Base-by-base conservation (phyloP, 2,888 invertebrate genomes). In the Entomobrya multifasciata region DNA sequence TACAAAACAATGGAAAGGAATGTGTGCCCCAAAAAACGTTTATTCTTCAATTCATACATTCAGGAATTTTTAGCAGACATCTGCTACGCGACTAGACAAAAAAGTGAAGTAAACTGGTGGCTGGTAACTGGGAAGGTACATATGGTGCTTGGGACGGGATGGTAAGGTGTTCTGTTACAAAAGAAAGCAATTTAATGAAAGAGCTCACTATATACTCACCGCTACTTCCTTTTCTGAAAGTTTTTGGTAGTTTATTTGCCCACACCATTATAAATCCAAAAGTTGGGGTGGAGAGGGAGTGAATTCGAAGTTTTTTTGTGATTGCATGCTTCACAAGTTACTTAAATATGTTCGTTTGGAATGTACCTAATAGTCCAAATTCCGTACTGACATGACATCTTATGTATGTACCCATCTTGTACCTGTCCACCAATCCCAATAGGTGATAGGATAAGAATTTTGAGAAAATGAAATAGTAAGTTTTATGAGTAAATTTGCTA, bases 401-500 rank as follows among this genome's bases (percentile, higher is more conserved):
- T 52, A 52, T 10, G 52, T 17, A 52, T 1, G 52, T 15, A 52
- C 52, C n/a, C 15, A 49, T n/a, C n/a, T n/a, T n/a, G n/a, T n/a
- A n/a, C n/a, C n/a, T n/a, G n/a, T n/a, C n/a, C n/a, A n/a, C n/a
- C n/a, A n/a, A n/a, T n/a, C n/a, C n/a, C n/a, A n/a, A n/a, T n/a
- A n/a, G n/a, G n/a, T n/a, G n/a, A n/a, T n/a, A n/a, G n/a, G n/a
- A n/a, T 65, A 17, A 36, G 2, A 36, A 6, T 52, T 49, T 20
- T 13, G 72, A 72, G 17, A 55, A 52, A 11, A 36, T 22, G 52
- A 49, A 72, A 27, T n/a, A n/a, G 20, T 49, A 36, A 13, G n/a
- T 44, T 41, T 49, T 65, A 65, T 79, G 65, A 17, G 60, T 65
- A 22, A 17, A 79, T 27, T 67, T 79, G n/a, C n/a, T n/a, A n/a